Percentiles rank a stretch among this genome's conserved stretches.
Evolutionary conservation across 2,888 invertebrate species (phyloP).

Genomic region (Dasysyrphus tricinctus): DNA sequence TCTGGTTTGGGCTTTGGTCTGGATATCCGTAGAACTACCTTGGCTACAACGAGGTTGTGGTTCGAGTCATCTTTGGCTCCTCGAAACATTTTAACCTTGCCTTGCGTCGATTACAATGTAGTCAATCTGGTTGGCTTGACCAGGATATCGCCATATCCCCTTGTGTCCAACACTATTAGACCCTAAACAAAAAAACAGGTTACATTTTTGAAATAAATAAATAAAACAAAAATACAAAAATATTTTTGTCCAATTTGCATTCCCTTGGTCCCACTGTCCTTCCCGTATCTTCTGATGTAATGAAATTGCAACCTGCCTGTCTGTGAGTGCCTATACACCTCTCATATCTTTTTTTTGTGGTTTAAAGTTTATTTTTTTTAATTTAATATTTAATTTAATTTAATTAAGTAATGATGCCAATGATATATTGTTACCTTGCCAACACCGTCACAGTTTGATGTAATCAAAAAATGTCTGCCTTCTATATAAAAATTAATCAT

Average conservation of each 20-base stretch:
- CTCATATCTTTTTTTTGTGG: constrained; percentile 4
- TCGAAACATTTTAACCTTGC: too few relatives aligned
- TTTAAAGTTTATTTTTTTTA: constrained; percentile 33
- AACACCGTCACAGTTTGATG: constrained; percentile 27
- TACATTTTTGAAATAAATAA: too few relatives aligned
- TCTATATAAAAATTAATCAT: constrained; percentile 17
- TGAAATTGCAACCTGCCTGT: neutral
- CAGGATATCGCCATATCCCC: too few relatives aligned
- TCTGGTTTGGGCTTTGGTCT: too few relatives aligned
- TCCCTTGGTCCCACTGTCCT: neutral
- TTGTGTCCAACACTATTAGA: too few relatives aligned
- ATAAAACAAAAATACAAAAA: too few relatives aligned
- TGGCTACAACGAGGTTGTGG: too few relatives aligned
- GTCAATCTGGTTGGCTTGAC: too few relatives aligned
- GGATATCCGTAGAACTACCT: too few relatives aligned
- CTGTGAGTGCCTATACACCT: neutral
- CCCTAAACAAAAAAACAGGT: too few relatives aligned
- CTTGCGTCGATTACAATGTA: too few relatives aligned
- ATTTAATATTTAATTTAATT: constrained; percentile 49
- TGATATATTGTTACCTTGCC: constrained; percentile 59
- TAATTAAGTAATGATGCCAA: constrained; percentile 61
- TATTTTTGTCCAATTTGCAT: neutral
- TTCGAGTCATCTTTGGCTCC: too few relatives aligned
- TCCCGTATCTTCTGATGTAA: neutral
- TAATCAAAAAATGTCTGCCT: constrained; percentile 37